Conservation (phyloP, 2,888 invertebrate genomes). For the Atethmia centrago region DNA sequence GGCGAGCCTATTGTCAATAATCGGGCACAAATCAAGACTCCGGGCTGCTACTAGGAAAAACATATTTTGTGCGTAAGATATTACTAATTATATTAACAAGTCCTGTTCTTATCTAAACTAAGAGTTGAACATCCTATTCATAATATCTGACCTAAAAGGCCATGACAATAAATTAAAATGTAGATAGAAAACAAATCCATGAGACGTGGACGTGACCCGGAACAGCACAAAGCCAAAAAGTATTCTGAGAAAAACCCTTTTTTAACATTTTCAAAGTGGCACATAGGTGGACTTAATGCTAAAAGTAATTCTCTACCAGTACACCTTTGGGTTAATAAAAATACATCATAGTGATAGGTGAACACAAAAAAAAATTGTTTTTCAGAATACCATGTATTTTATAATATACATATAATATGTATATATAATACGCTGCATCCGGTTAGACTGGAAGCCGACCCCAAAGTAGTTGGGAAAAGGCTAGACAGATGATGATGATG, state of each 20-base stretch:
- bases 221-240: neutral
- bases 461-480: no score
- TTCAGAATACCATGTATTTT: no score
- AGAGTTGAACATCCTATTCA: constrained; percentile 43
- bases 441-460: no score
- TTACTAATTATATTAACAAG: neutral
- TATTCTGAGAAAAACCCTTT: no score
- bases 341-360: neutral
- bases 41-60: neutral
- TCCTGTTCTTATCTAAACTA: constrained; percentile 5
- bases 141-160: constrained; percentile 5
- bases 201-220: neutral
- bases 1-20: neutral
- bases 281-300: neutral
- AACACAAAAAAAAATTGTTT: neutral
- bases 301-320: neutral
- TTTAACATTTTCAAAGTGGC: no score
- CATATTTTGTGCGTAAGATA: neutral
- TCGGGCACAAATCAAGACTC: neutral
- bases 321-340: neutral
- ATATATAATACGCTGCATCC: no score
- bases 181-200: neutral
- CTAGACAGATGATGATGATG: no score
- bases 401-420: no score
- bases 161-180: neutral